Conservation (phyloP, 2,797 vertebrate species). For the Chelmon rostratus region DNA sequence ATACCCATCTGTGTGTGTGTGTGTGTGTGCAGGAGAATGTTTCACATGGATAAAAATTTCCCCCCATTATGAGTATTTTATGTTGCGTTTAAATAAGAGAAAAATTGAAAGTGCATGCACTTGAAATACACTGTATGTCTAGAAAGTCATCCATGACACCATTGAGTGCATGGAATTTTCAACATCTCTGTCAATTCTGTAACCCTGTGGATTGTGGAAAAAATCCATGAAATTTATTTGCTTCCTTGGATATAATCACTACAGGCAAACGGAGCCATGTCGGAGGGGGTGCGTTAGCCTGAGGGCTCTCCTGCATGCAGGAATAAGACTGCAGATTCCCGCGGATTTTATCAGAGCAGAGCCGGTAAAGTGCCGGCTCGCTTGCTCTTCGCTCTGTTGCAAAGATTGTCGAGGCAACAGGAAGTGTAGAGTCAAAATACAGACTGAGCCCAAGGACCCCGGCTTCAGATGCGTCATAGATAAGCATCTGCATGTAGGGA, state of each 20-base stretch:
- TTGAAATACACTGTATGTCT: slow-evolving; percentile 2
- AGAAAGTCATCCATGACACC: not conserved
- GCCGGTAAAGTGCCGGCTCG: slow-evolving; percentile 4
- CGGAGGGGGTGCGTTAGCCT: slow-evolving; percentile 18
- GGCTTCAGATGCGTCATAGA: not conserved
- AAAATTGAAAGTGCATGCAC: not conserved
- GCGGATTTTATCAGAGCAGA: slow-evolving; percentile 36
- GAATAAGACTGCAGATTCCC: slow-evolving; percentile 36
- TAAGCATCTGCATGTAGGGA: not conserved
- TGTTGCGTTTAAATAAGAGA: not conserved
- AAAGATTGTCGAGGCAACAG: not conserved
- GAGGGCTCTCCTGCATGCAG: slow-evolving; percentile 26
- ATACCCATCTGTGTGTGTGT: not conserved
- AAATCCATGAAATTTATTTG: slow-evolving; percentile 33
- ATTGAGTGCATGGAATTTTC: not conserved
- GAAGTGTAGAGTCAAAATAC: not conserved
- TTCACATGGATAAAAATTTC: not conserved
- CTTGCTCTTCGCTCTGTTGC: slow-evolving; percentile 13
- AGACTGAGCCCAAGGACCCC: not conserved
- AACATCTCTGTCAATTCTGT: slow-evolving; percentile 24
- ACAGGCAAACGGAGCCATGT: slow-evolving; percentile 33
- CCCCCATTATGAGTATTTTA: not conserved
- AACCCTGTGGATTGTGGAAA: slow-evolving; percentile 11
- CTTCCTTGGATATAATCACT: slow-evolving; percentile 40
- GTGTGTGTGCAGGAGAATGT: not conserved